These are phyloP conservation scores for Stenchaetothrips biformis DNA, from an alignment of 2,888 invertebrate genomes.

Conservation along the genomic window DNA sequence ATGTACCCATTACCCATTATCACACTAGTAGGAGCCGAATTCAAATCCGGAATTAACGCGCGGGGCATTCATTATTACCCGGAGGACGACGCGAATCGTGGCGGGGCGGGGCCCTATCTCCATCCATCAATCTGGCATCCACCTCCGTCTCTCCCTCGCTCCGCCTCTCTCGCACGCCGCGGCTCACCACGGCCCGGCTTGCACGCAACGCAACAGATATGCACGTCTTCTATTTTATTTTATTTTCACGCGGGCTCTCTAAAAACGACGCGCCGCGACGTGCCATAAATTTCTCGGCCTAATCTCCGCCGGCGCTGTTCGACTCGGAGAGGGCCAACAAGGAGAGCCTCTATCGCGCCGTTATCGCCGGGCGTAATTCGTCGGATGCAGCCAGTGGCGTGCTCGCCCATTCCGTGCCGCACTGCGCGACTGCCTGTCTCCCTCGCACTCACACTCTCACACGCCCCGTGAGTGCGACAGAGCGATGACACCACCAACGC, in stretches of 20 bases:
- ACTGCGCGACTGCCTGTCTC: too few species aligned
- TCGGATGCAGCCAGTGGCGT: too few species aligned
- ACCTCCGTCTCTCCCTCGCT: constrained; percentile 10
- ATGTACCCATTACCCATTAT: neutral
- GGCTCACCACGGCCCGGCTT: too few species aligned
- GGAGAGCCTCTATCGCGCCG: too few species aligned
- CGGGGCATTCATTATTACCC: constrained; percentile 2
- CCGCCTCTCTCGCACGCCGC: neutral
- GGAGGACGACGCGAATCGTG: neutral
- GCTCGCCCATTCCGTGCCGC: too few species aligned
- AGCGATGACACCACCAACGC: too few species aligned
- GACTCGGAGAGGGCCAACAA: neutral
- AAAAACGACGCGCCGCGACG: constrained; percentile 4
- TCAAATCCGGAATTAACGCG: constrained; percentile 7
- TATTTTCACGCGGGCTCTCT: constrained; percentile 28
- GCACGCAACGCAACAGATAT: constrained; percentile 27
- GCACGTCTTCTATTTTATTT: constrained; percentile 25
- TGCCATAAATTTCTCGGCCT: constrained; percentile 11
- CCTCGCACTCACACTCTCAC: too few species aligned
- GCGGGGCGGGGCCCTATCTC: neutral
- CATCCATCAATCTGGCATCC: constrained; percentile 19
- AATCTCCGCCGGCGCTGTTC: neutral
- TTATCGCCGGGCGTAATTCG: too few species aligned
- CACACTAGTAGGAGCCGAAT: constrained; percentile 21
- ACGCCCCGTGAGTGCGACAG: too few species aligned